A percentile compares a stretch with the other conserved stretches of the same genome.
These are phyloP conservation scores for Hyposoter dolosus DNA, from an alignment of 2,888 invertebrate species.

Conservation along the genomic window DNA sequence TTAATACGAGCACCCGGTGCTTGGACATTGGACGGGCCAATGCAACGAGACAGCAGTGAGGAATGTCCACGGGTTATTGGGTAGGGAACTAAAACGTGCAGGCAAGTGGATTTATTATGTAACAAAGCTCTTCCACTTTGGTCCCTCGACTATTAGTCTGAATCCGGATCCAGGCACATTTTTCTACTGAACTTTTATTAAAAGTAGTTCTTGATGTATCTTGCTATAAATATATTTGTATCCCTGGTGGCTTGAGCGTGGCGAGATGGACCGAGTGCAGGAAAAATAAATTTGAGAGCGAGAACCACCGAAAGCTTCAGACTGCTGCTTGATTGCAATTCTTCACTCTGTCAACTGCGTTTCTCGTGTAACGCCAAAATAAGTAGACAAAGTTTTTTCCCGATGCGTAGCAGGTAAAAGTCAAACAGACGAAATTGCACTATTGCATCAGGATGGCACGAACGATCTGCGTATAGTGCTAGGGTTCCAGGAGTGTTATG, in stretches of 20 bases:
- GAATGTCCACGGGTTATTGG: constrained; percentile 68
- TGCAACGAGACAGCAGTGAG: constrained; percentile 52
- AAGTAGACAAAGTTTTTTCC: neutral
- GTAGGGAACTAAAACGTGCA: constrained; percentile 26
- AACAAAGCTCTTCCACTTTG: constrained; percentile 40
- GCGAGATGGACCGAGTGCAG: constrained; percentile 3
- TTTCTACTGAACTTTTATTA: constrained; percentile 59
- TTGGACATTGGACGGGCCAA: constrained; percentile 29
- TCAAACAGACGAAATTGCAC: neutral
- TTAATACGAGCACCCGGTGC: constrained; percentile 47
- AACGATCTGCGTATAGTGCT: neutral
- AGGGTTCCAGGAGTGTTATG: neutral
- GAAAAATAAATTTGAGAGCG: constrained; percentile 37
- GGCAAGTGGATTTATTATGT: constrained; percentile 45
- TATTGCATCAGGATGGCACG: neutral
- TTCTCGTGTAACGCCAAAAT: neutral
- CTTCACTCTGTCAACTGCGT: neutral
- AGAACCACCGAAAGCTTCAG: constrained; percentile 27
- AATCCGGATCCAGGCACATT: constrained; percentile 43
- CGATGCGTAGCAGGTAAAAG: neutral
- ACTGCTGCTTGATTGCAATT: neutral
- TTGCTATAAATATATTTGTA: constrained; percentile 14
- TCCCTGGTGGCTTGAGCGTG: neutral
- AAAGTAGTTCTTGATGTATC: constrained; percentile 34
- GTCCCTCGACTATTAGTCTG: constrained; percentile 51